Evolutionary conservation across 2,113 vertebrate species (phyloP).

Genomic region (Plotosus lineatus): DNA sequence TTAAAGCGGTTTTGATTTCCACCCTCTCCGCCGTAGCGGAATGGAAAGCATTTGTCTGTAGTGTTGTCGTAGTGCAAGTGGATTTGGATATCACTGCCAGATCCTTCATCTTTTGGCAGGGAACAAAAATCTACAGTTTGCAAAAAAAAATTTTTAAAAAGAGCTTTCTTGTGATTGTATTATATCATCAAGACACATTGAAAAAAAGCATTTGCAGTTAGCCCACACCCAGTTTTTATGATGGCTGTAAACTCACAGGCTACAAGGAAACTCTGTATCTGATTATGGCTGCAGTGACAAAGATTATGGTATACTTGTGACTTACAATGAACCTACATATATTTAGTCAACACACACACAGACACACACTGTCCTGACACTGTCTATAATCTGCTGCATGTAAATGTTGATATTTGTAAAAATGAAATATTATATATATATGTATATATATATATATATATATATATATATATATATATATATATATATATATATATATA

Average conservation of each 20-base stretch:
- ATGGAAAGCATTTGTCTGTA: slow-evolving; percentile 59
- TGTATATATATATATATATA: no score
- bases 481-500: no score
- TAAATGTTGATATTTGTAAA: not conserved
- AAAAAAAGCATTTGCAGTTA: slow-evolving; percentile 31
- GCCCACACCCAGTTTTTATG: slow-evolving; percentile 71
- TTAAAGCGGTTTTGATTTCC: slow-evolving; percentile 71
- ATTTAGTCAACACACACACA: not conserved
- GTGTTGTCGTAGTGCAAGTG: slow-evolving; percentile 49
- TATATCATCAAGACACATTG: not conserved
- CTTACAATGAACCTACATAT: not conserved
- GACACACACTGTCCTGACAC: not conserved
- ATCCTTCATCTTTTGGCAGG: slow-evolving; percentile 36
- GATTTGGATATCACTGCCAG: not conserved
- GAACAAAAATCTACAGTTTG: slow-evolving; percentile 63
- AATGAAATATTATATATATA: no score
- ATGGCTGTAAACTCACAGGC: slow-evolving; percentile 59
- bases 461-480: no score
- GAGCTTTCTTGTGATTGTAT: not conserved
- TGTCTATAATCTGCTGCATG: not conserved
- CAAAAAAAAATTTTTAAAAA: slow-evolving; percentile 27
- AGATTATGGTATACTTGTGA: not conserved
- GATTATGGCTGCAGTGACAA: not conserved
- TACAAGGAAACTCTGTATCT: slow-evolving; percentile 1
- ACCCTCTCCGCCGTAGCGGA: slow-evolving; percentile 63